Percentiles rank a stretch among this genome's conserved stretches.
Conservation (phyloP, 1,140 invertebrate genomes). For the Euwallacea similis region DNA sequence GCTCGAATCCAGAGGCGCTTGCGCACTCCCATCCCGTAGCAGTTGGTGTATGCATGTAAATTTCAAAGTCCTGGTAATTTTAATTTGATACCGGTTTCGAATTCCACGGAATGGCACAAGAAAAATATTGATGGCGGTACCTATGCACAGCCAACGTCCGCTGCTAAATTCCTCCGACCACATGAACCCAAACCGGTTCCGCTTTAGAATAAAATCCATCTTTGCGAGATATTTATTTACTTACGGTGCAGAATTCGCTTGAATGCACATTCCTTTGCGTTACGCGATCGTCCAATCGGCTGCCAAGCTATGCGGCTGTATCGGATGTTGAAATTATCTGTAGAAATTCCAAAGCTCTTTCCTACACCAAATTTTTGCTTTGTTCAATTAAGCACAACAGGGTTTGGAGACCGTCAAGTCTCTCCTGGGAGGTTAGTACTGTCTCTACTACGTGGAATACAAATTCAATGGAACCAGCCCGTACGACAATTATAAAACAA, state of each 20-base stretch:
- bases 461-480: neutral
- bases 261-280: conserved; percentile 30
- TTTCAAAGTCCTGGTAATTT: no score
- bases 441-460: neutral
- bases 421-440: neutral
- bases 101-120: conserved; percentile 1
- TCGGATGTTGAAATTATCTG: conserved; percentile 20
- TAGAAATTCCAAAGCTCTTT: conserved; percentile 6
- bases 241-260: conserved; percentile 31
- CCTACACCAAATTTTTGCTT: no score
- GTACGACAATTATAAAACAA: conserved; percentile 11
- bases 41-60: no score
- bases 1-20: no score
- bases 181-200: conserved; percentile 30
- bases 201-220: conserved; percentile 31
- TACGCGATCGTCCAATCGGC: neutral
- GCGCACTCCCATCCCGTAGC: no score
- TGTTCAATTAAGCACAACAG: no score
- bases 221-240: conserved; percentile 26
- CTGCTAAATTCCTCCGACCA: conserved; percentile 13
- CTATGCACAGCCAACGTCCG: neutral
- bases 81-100: conserved; percentile 10
- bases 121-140: conserved; percentile 7
- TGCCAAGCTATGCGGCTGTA: conserved; percentile 7
- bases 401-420: no score